phyloP scores from a whole-genome alignment of 2,888 invertebrate genomes.

The Pachymerium ferrugineum region DNA sequence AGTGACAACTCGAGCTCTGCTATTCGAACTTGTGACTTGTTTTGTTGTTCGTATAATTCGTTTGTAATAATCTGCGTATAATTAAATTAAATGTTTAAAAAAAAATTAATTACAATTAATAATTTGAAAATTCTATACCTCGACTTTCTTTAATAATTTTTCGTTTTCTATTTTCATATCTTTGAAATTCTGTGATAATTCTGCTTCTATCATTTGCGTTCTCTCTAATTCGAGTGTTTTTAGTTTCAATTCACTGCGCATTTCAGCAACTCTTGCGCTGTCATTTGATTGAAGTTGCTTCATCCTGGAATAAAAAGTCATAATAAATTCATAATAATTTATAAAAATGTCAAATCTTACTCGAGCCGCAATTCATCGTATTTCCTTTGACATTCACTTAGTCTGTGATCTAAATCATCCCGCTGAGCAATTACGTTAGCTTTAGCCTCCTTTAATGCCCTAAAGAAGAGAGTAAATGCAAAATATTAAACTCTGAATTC shows the following conservation, averaged over 20 bases:
- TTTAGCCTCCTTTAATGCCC: conserved; percentile 33
- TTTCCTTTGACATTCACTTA: conserved; percentile 25
- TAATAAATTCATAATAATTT: background rate
- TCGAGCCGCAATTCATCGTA: conserved; percentile 29
- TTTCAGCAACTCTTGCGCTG: conserved; percentile 43
- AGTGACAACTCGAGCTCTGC: conserved; percentile 44
- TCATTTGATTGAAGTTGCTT: conserved; percentile 43
- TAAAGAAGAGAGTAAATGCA: background rate
- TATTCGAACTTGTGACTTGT: conserved; percentile 43
- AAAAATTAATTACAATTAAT: background rate
- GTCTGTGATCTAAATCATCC: conserved; percentile 28
- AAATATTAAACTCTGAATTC: background rate
- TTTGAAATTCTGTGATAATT: conserved; percentile 44
- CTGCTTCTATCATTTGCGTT: conserved; percentile 45
- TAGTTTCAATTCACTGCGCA: conserved; percentile 46
- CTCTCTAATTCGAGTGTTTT: conserved; percentile 47
- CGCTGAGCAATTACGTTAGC: conserved; percentile 31
- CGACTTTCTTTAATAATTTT: conserved; percentile 46
- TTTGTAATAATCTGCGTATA: conserved; percentile 44
- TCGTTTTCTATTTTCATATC: conserved; percentile 46
- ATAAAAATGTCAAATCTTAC: background rate
- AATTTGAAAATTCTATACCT: conserved; percentile 41
- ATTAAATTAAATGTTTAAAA: background rate
- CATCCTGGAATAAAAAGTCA: conserved; percentile 40
- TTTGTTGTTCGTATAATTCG: conserved; percentile 47